Evolutionary conservation across 2,113 vertebrate species (phyloP).

Genomic region (Hippopotamus amphibius): DNA sequence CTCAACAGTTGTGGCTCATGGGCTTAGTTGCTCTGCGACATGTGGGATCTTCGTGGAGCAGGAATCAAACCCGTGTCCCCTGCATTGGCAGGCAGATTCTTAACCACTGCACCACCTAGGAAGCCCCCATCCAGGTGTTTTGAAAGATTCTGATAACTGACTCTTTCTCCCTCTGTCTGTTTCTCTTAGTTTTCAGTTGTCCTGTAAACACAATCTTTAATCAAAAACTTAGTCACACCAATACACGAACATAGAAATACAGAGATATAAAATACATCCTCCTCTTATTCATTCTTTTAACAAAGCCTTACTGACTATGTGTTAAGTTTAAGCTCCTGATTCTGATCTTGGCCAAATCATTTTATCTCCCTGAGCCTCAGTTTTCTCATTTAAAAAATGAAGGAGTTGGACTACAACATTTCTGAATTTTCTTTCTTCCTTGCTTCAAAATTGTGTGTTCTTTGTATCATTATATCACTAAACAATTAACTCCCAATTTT

Average conservation of each 20-base stretch:
- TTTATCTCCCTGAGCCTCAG: not conserved
- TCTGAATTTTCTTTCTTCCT: not conserved
- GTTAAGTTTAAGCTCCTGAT: not conserved
- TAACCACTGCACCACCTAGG: too few species aligned
- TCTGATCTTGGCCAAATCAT: not conserved
- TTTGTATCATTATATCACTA: not conserved
- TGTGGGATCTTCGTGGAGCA: too few species aligned
- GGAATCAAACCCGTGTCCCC: too few species aligned
- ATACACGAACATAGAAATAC: not conserved
- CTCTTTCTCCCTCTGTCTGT: not conserved
- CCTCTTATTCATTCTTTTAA: not conserved
- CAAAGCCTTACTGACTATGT: not conserved
- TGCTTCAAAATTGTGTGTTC: not conserved
- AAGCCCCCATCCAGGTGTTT: not conserved
- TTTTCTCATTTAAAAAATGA: not conserved
- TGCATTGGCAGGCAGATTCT: too few species aligned
- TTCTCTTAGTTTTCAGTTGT: slow-evolving; percentile 10
- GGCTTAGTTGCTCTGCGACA: too few species aligned
- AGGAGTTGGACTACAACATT: not conserved
- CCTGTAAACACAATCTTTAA: not conserved
- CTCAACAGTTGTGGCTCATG: too few species aligned
- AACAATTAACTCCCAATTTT: not conserved
- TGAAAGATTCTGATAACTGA: not conserved
- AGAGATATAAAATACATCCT: not conserved
- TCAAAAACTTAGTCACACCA: not conserved